These are phyloP conservation scores for Fregata magnificens DNA, from an alignment of 2,113 vertebrate species.

Conservation along the genomic window DNA sequence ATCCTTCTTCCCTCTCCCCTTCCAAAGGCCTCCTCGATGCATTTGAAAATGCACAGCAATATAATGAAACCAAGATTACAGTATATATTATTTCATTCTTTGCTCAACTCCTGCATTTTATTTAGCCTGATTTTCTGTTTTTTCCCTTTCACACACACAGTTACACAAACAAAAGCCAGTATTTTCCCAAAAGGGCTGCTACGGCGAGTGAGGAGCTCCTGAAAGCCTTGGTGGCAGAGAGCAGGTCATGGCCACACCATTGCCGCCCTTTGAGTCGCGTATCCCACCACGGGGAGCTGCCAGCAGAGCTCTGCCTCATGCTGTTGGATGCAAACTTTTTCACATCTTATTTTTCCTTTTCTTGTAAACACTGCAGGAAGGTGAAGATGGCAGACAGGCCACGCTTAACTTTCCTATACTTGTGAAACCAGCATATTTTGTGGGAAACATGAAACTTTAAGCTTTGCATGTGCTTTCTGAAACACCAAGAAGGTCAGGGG, in stretches of 20 bases:
- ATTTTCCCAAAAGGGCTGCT: neutral
- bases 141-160: neutral
- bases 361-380: neutral
- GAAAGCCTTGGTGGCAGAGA: neutral
- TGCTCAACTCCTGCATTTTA: neutral
- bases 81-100: neutral
- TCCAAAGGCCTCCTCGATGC: neutral
- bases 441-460: neutral
- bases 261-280: rapidly evolving
- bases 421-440: neutral
- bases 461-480: neutral
- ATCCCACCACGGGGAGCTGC: neutral
- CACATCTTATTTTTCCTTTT: neutral
- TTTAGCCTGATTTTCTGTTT: neutral
- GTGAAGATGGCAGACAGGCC: neutral
- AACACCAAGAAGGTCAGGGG: neutral
- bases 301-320: neutral
- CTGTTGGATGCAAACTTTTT: neutral
- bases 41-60: neutral
- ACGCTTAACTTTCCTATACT: rapidly evolving
- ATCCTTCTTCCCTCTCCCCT: neutral
- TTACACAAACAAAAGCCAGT: neutral
- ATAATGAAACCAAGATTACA: neutral
- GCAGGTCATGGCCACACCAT: neutral
- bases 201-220: neutral